These are phyloP conservation scores for Scalopus aquaticus DNA, from an alignment of 2,113 vertebrate species.

Conservation along the genomic window DNA sequence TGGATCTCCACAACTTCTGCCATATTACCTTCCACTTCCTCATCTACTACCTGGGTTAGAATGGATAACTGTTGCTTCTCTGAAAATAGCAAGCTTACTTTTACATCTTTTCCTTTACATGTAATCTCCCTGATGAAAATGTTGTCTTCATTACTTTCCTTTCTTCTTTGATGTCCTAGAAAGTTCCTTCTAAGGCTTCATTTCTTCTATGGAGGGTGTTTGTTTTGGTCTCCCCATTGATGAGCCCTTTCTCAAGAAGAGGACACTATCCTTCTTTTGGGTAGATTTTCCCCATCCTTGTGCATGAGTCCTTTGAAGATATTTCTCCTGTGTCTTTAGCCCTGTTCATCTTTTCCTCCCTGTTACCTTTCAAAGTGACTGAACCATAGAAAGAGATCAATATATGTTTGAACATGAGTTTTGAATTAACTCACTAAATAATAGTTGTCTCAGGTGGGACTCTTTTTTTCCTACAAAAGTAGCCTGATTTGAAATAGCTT, in stretches of 20 bases:
- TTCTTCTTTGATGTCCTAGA: background rate
- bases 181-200: background rate
- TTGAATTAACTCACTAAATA: background rate
- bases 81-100: background rate
- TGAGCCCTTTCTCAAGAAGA: background rate
- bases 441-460: background rate
- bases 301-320: background rate
- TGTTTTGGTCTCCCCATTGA: background rate
- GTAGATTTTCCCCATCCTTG: background rate
- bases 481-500: background rate
- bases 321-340: background rate
- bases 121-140: background rate
- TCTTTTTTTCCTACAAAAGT: background rate
- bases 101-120: background rate
- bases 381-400: background rate
- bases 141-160: background rate
- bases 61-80: background rate
- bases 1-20: background rate
- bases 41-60: background rate
- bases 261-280: background rate
- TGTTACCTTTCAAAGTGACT: background rate
- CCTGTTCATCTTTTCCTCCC: background rate
- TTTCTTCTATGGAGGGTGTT: background rate
- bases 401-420: background rate
- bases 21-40: background rate